phyloP scores from a whole-genome alignment of 1,140 invertebrate genomes.

The Copidosoma floridanum region DNA sequence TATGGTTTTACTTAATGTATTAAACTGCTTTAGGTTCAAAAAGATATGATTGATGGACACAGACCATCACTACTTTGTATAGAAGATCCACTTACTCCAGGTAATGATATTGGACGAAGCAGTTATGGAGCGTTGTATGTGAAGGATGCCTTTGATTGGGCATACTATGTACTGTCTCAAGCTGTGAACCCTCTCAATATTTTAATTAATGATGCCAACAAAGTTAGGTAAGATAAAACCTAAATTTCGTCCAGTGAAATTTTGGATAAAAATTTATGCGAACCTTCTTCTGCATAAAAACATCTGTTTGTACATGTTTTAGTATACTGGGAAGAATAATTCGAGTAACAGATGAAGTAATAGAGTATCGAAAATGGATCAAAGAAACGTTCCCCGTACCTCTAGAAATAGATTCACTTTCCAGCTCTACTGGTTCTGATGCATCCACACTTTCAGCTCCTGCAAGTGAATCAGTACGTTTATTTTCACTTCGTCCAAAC shows the following conservation, averaged over 20 bases:
- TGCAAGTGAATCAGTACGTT: conserved; percentile 53
- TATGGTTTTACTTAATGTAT: neutral
- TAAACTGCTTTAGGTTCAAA: conserved; percentile 63
- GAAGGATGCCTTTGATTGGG: conserved; percentile 93
- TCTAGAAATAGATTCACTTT: conserved; percentile 50
- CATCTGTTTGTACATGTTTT: too few relatives aligned
- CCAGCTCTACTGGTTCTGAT: conserved; percentile 54
- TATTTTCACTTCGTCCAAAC: too few relatives aligned
- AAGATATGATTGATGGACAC: conserved; percentile 90
- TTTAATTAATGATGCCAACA: conserved; percentile 59
- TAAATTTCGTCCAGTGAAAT: conserved; percentile 5
- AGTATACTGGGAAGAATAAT: conserved; percentile 88
- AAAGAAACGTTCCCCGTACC: conserved; percentile 61
- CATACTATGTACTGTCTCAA: conserved; percentile 81
- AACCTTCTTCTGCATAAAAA: too few relatives aligned
- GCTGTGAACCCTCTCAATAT: conserved; percentile 71
- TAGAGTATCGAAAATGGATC: conserved; percentile 82
- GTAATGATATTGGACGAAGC: conserved; percentile 95
- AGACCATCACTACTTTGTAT: conserved; percentile 92
- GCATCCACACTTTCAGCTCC: conserved; percentile 54
- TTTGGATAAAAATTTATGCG: too few relatives aligned
- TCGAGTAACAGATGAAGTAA: conserved; percentile 89
- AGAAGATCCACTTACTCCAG: conserved; percentile 93
- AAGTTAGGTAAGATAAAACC: conserved; percentile 52
- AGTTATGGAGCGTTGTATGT: conserved; percentile 90